phyloP scores from a whole-genome alignment of 2,797 vertebrate genomes.

The Molossus alvarezi region DNA sequence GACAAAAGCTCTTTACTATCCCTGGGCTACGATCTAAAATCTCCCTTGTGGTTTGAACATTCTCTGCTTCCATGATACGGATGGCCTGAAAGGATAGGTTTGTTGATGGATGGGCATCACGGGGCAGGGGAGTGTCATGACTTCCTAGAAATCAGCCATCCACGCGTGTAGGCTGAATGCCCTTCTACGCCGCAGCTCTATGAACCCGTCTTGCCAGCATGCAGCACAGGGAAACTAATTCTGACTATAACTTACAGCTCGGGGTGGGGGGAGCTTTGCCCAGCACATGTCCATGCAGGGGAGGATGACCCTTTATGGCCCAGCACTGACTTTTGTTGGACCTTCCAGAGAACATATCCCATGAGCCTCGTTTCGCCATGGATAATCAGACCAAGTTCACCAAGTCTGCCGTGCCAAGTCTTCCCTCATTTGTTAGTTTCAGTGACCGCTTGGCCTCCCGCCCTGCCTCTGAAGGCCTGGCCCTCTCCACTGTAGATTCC shows the following conservation, averaged over 20 bases:
- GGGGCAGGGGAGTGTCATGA: neutral
- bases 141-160: neutral
- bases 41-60: neutral
- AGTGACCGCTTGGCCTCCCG: conserved; percentile 62
- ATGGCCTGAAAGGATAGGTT: neutral
- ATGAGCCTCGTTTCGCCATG: conserved; percentile 62
- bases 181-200: neutral
- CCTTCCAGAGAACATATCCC: conserved; percentile 68
- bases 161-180: neutral
- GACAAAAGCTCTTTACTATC: neutral
- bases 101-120: neutral
- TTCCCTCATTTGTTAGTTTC: conserved; percentile 64
- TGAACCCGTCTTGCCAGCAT: neutral
- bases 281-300: neutral
- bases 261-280: neutral
- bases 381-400: conserved; percentile 69
- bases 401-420: conserved; percentile 48
- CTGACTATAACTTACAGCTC: neutral
- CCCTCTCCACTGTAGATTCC: conserved; percentile 27
- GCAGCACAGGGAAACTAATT: neutral
- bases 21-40: neutral
- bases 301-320: conserved; percentile 47
- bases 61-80: neutral
- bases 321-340: neutral
- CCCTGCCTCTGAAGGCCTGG: conserved; percentile 41